Percentiles rank a stretch among this genome's conserved stretches.
These are phyloP conservation scores for Phoeniculus purpureus DNA, from an alignment of 2,797 vertebrate genomes.

Conservation along the genomic window DNA sequence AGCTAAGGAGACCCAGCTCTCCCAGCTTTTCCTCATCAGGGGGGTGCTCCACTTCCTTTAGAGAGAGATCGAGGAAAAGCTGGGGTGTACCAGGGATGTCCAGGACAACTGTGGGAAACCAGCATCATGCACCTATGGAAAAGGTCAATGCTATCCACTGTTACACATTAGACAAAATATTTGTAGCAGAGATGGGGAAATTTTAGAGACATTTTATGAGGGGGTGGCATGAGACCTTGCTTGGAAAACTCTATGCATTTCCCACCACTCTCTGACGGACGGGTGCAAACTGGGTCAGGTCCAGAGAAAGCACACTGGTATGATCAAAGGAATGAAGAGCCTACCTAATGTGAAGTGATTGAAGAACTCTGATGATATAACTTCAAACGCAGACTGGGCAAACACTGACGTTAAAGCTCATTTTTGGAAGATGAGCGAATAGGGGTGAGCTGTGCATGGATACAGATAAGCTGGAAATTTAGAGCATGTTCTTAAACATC, in stretches of 20 bases:
- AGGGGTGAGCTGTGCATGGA: slow-evolving; percentile 2
- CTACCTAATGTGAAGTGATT: slow-evolving; percentile 36
- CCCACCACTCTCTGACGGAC: neutral
- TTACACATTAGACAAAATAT: neutral
- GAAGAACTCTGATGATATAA: slow-evolving; percentile 15
- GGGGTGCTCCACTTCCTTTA: too few species aligned
- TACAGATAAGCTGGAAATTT: slow-evolving; percentile 42
- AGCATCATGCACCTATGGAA: neutral
- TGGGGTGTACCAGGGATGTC: accelerated
- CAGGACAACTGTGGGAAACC: neutral
- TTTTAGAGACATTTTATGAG: neutral
- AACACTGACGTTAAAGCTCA: neutral
- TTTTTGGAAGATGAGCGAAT: slow-evolving; percentile 51
- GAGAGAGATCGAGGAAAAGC: accelerated
- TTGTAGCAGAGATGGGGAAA: neutral
- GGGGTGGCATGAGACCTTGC: neutral
- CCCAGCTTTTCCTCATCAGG: too few species aligned
- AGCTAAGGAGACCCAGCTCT: too few species aligned
- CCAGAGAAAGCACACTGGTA: neutral
- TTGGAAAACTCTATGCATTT: neutral
- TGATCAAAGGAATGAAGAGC: slow-evolving; percentile 43
- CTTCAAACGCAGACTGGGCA: slow-evolving; percentile 6
- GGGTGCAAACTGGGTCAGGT: neutral
- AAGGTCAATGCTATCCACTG: neutral
- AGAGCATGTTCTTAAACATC: slow-evolving; percentile 34